A percentile compares a stretch with the other conserved stretches of the same genome.
Evolutionary conservation across 2,797 vertebrate genomes (phyloP).

Genomic region (Paratrypauchen microcephalus): DNA sequence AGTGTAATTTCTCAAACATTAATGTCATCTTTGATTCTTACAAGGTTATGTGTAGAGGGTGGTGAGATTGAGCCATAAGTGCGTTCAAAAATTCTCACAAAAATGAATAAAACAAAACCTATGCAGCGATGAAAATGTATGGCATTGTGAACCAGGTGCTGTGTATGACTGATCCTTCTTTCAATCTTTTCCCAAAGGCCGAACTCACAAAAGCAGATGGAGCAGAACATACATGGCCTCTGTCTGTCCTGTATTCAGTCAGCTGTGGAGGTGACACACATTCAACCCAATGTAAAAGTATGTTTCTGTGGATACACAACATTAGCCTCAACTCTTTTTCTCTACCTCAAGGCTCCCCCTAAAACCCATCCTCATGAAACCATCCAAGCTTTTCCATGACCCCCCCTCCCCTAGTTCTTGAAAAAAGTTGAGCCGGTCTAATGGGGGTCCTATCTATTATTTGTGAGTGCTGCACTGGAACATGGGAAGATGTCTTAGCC

Average conservation of each 20-base stretch:
- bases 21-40: neutral
- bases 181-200: neutral
- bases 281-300: slow-evolving; percentile 8
- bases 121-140: neutral
- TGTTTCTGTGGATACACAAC: slow-evolving; percentile 8
- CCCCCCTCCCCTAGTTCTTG: slow-evolving; percentile 3
- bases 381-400: slow-evolving; percentile 12
- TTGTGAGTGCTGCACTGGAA: slow-evolving; percentile 51
- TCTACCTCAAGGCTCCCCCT: slow-evolving; percentile 13
- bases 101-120: neutral
- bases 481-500: slow-evolving; percentile 31
- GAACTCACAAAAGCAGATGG: slow-evolving; percentile 9
- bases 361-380: slow-evolving; percentile 10
- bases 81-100: neutral
- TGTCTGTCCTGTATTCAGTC: slow-evolving; percentile 1
- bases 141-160: neutral
- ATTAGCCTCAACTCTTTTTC: slow-evolving; percentile 2
- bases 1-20: too few relatives aligned
- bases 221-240: neutral
- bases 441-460: slow-evolving; percentile 63
- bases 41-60: neutral
- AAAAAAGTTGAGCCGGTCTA: slow-evolving; percentile 32
- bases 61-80: neutral
- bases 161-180: too few relatives aligned
- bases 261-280: slow-evolving; percentile 1